These are phyloP conservation scores for Drosophila mayaguana DNA, from an alignment of 2,888 invertebrate species.

Conservation along the genomic window DNA sequence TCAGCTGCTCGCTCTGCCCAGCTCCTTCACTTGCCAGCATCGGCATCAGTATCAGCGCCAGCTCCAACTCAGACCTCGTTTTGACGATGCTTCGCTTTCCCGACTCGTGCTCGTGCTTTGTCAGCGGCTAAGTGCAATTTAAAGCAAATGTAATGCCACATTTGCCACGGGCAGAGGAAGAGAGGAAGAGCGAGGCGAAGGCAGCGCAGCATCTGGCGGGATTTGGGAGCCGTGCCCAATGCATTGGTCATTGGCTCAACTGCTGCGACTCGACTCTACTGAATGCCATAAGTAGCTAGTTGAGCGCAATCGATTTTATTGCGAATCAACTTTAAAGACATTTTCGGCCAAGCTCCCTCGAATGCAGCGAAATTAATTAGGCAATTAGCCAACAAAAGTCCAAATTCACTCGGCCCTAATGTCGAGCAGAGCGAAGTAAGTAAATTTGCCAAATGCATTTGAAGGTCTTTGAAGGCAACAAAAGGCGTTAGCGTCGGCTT, in stretches of 20 bases:
- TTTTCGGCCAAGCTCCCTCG: background rate
- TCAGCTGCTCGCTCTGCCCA: slow-evolving; percentile 6
- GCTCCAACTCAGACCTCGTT: background rate
- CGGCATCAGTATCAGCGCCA: background rate
- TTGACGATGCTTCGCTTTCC: no score
- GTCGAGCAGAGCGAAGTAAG: background rate
- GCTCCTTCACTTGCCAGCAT: background rate
- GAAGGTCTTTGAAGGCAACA: background rate
- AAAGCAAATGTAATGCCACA: slow-evolving; percentile 73
- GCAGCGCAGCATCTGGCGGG: background rate
- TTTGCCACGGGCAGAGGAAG: slow-evolving; percentile 19
- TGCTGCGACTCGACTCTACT: slow-evolving; percentile 29
- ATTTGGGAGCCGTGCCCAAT: slow-evolving; percentile 21
- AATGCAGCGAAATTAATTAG: background rate
- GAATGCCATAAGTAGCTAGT: background rate
- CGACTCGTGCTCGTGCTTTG: slow-evolving; percentile 47
- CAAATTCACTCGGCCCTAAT: background rate
- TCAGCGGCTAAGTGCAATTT: slow-evolving; percentile 74
- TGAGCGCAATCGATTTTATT: background rate
- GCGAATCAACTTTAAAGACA: background rate
- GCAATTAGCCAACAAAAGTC: background rate
- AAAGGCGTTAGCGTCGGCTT: background rate
- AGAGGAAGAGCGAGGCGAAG: background rate
- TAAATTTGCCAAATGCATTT: background rate
- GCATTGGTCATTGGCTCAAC: slow-evolving; percentile 51